A percentile compares a stretch with the other conserved stretches of the same genome.
Evolutionary conservation across 2,113 vertebrate species (phyloP).

Genomic region (Malurus alboscapulatus): DNA sequence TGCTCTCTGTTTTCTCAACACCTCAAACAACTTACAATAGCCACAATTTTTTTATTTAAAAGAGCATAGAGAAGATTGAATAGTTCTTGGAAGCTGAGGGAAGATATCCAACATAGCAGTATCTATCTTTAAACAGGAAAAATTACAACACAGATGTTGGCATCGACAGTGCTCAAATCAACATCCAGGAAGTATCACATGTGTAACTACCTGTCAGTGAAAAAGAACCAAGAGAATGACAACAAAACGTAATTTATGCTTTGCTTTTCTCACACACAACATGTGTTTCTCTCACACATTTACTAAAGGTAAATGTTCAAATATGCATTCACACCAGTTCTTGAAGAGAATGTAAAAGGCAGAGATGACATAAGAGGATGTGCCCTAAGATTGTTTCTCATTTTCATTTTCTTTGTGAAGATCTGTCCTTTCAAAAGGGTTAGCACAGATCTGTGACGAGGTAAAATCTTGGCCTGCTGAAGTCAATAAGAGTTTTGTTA

Average conservation of each 20-base stretch:
- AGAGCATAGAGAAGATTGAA: background rate
- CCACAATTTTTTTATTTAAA: background rate
- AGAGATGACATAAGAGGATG: background rate
- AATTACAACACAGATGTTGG: background rate
- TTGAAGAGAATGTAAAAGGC: background rate
- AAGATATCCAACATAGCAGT: background rate
- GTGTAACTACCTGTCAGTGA: background rate
- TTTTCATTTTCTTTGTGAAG: background rate
- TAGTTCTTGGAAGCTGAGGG: background rate
- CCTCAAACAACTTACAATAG: background rate
- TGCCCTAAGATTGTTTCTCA: background rate
- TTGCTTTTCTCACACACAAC: background rate
- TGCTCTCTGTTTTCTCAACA: background rate
- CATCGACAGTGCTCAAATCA: background rate
- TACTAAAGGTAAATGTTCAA: background rate
- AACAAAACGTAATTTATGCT: background rate
- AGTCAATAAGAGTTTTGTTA: background rate
- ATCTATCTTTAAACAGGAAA: background rate
- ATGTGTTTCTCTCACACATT: background rate
- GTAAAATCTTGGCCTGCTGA: background rate
- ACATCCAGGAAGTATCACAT: background rate
- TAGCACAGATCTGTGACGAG: background rate
- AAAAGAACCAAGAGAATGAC: background rate
- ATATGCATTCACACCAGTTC: background rate
- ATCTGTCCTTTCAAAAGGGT: background rate